These are phyloP conservation scores for Anthrax anthrax DNA, from an alignment of 2,888 invertebrate genomes.

Conservation along the genomic window DNA sequence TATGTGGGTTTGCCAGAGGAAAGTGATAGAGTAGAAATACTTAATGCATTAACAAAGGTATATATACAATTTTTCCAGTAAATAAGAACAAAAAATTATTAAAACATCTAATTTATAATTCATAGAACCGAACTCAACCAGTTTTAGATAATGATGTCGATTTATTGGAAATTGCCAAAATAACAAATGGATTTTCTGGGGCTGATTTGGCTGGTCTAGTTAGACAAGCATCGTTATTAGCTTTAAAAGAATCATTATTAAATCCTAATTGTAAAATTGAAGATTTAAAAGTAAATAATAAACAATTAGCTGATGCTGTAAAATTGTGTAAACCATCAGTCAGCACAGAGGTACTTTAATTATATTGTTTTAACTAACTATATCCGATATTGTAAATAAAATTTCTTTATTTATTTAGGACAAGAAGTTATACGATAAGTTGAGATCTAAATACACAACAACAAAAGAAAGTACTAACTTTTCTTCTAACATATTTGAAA, in stretches of 20 bases:
- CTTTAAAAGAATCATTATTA: slow-evolving; percentile 61
- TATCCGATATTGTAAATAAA: slow-evolving; percentile 16
- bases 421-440: slow-evolving; percentile 58
- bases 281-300: slow-evolving; percentile 45
- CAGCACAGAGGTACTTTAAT: slow-evolving; percentile 43
- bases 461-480: slow-evolving; percentile 13
- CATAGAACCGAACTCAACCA: slow-evolving; percentile 65
- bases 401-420: slow-evolving; percentile 39
- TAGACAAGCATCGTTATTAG: slow-evolving; percentile 68
- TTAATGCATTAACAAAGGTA: slow-evolving; percentile 78
- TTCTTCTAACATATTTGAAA: too few relatives aligned
- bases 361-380: background rate
- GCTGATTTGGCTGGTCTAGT: slow-evolving; percentile 87
- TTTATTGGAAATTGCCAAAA: slow-evolving; percentile 51
- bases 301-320: slow-evolving; percentile 67
- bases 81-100: background rate
- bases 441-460: slow-evolving; percentile 49
- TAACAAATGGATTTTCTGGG: slow-evolving; percentile 73
- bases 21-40: slow-evolving; percentile 71
- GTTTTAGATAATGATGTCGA: slow-evolving; percentile 60
- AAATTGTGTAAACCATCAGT: slow-evolving; percentile 78
- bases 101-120: background rate
- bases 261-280: slow-evolving; percentile 35
- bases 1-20: slow-evolving; percentile 78
- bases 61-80: background rate